These are phyloP conservation scores for Mellivora capensis DNA, from an alignment of 2,113 vertebrate genomes.

Conservation along the genomic window DNA sequence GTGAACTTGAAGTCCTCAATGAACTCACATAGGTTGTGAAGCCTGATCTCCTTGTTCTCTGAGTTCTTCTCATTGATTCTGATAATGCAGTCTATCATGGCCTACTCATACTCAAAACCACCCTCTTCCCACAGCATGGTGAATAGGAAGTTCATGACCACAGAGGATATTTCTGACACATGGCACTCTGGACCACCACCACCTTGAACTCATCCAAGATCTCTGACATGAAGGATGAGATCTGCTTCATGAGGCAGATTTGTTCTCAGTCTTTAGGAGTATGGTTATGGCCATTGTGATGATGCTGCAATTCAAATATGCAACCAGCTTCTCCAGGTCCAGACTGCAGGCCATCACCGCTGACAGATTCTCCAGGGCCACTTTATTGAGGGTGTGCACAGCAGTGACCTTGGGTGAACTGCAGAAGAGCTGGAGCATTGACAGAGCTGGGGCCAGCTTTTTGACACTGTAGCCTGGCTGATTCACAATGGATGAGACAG, in stretches of 20 bases:
- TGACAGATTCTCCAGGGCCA: slow-evolving; percentile 87
- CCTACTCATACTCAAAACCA: slow-evolving; percentile 86
- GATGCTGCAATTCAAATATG: slow-evolving; percentile 87
- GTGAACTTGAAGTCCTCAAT: slow-evolving; percentile 88
- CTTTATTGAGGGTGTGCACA: slow-evolving; percentile 88
- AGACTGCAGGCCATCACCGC: slow-evolving; percentile 88
- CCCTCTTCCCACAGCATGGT: slow-evolving; percentile 89
- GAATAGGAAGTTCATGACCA: slow-evolving; percentile 89
- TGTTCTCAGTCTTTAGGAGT: slow-evolving; percentile 84
- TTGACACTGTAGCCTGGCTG: slow-evolving; percentile 86
- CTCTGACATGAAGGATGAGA: slow-evolving; percentile 89
- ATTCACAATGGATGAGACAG: slow-evolving; percentile 84
- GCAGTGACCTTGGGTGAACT: slow-evolving; percentile 87
- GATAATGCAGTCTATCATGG: slow-evolving; percentile 88
- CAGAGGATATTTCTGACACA: slow-evolving; percentile 87
- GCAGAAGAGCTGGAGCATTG: slow-evolving; percentile 89
- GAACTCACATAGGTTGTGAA: slow-evolving; percentile 87
- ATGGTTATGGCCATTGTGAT: slow-evolving; percentile 88
- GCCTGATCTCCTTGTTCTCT: slow-evolving; percentile 86
- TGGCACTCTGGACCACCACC: slow-evolving; percentile 86
- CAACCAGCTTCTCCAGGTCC: slow-evolving; percentile 87
- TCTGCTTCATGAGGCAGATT: slow-evolving; percentile 89
- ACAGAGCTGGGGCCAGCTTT: slow-evolving; percentile 85
- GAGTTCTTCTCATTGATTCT: slow-evolving; percentile 88
- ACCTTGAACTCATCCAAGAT: slow-evolving; percentile 90